Conservation (phyloP, 92 coral and sea anemone species). For the Paragorgia papillata region DNA sequence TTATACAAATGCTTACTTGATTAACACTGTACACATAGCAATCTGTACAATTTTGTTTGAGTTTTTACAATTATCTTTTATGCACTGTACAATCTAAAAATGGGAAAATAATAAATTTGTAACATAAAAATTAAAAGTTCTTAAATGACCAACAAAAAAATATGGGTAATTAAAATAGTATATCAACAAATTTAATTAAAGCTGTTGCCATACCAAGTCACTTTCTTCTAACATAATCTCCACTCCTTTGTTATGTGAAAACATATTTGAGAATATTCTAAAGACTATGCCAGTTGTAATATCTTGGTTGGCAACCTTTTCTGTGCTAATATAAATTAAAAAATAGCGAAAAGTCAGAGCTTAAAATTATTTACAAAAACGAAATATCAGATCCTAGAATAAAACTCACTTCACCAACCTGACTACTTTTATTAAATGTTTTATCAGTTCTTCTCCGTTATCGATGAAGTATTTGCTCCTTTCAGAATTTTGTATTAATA, state of each 20-base stretch:
- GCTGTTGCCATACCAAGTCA: conserved; percentile 46
- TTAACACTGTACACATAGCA: conserved; percentile 81
- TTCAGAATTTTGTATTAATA: conserved; percentile 68
- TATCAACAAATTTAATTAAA: neutral
- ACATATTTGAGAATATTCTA: conserved; percentile 82
- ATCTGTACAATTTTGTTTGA: conserved; percentile 77
- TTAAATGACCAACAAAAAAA: too few relatives aligned
- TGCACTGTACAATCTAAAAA: conserved; percentile 68
- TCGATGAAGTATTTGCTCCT: conserved; percentile 54
- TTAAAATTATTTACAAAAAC: too few relatives aligned
- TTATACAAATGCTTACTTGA: conserved; percentile 76
- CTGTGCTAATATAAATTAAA: conserved; percentile 41
- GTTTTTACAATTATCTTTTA: conserved; percentile 64
- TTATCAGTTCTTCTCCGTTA: conserved; percentile 66
- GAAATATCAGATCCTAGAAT: too few relatives aligned
- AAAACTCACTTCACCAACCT: conserved; percentile 68
- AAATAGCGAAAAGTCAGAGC: neutral
- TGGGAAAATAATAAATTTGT: conserved; percentile 1
- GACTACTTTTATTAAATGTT: conserved; percentile 61
- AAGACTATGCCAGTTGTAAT: conserved; percentile 58
- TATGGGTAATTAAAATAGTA: too few relatives aligned
- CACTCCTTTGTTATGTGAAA: conserved; percentile 68
- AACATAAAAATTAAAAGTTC: too few relatives aligned
- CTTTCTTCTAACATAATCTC: conserved; percentile 66
- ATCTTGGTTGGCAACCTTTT: conserved; percentile 53